Percentiles rank a stretch among this genome's conserved stretches.
These are phyloP conservation scores for Mantis religiosa DNA, from an alignment of 2,888 invertebrate genomes.

Conservation along the genomic window DNA sequence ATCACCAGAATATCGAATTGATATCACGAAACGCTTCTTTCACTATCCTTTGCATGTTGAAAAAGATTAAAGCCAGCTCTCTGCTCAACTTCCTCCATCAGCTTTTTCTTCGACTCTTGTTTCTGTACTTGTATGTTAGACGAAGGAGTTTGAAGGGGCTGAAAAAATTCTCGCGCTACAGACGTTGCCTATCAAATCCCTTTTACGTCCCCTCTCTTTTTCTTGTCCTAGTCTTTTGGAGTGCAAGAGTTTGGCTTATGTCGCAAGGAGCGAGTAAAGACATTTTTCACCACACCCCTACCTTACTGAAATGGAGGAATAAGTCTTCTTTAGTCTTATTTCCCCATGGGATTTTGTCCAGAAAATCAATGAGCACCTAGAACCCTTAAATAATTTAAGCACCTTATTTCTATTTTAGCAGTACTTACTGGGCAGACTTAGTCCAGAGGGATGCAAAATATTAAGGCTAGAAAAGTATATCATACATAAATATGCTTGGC, in stretches of 20 bases:
- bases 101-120: background rate
- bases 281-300: background rate
- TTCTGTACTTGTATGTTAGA: background rate
- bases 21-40: background rate
- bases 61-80: background rate
- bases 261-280: background rate
- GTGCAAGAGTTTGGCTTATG: background rate
- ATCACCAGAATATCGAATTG: conserved; percentile 7
- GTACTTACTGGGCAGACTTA: too few relatives aligned
- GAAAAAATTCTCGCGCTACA: background rate
- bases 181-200: background rate
- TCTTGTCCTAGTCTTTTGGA: background rate
- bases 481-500: too few relatives aligned
- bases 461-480: too few relatives aligned
- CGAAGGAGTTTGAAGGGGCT: background rate
- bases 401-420: too few relatives aligned
- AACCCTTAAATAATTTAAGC: background rate
- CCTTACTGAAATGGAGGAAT: background rate
- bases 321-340: background rate
- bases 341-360: background rate
- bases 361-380: background rate
- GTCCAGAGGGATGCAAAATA: too few relatives aligned
- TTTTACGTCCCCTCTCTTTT: background rate
- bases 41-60: background rate
- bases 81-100: background rate